Percentiles rank a stretch among this genome's conserved stretches.
phyloP scores from a whole-genome alignment of 92 coral and sea anemone genomes.

The Diadumene lineata region DNA sequence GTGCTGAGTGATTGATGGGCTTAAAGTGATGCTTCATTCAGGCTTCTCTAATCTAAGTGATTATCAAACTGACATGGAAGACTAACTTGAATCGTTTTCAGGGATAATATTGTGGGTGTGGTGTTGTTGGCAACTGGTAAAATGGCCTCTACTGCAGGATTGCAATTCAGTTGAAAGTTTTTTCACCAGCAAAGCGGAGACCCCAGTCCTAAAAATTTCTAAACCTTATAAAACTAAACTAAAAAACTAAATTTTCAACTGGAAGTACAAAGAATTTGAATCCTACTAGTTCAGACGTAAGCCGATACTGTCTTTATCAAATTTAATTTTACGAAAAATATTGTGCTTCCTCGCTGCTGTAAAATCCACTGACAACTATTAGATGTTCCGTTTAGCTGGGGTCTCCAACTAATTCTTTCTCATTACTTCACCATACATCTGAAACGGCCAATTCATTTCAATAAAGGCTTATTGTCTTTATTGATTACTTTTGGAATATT shows the following conservation, averaged over 20 bases:
- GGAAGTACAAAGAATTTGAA: not conserved
- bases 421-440: not conserved
- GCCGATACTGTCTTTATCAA: not conserved
- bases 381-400: not conserved
- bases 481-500: not conserved
- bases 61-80: slow-evolving; percentile 32
- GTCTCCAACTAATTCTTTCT: slow-evolving; percentile 2
- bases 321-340: not conserved
- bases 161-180: slow-evolving; percentile 22
- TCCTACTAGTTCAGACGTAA: not conserved
- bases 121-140: slow-evolving; percentile 32
- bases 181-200: slow-evolving; percentile 35
- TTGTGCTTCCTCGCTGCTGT: not conserved
- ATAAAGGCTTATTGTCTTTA: not conserved
- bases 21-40: slow-evolving; percentile 24
- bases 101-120: slow-evolving; percentile 14
- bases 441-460: not conserved
- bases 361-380: not conserved
- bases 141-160: slow-evolving; percentile 28
- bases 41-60: slow-evolving; percentile 30
- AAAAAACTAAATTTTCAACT: not conserved
- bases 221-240: not conserved
- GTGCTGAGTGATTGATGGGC: slow-evolving; percentile 18
- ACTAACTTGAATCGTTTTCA: slow-evolving; percentile 23
- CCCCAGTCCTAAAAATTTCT: slow-evolving; percentile 5